A percentile compares a stretch with the other conserved stretches of the same genome.
phyloP scores from a whole-genome alignment of 2,797 vertebrate genomes.

The Sebastes cheni region DNA sequence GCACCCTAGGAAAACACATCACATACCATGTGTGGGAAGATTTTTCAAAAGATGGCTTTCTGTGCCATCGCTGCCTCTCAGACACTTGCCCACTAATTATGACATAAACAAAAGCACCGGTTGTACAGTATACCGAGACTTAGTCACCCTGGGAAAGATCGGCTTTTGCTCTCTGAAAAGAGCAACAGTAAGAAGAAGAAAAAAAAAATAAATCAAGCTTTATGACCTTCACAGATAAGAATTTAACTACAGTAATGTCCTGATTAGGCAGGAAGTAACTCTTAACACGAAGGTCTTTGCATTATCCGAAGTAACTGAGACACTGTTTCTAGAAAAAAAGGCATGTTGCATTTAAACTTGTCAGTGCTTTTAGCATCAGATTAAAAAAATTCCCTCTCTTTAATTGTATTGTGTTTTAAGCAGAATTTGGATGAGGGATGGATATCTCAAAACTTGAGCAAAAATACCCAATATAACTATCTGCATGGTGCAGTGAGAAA shows the following conservation, averaged over 20 bases:
- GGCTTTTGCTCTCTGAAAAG: not conserved
- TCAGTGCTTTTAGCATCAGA: not conserved
- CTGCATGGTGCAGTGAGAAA: not conserved
- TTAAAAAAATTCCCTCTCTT: not conserved
- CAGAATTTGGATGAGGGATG: not conserved
- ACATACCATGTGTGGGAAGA: conserved; percentile 25
- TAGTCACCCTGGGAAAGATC: not conserved
- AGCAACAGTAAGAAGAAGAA: not conserved
- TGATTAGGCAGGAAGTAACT: not conserved
- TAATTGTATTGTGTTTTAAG: not conserved
- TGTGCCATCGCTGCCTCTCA: conserved; percentile 25
- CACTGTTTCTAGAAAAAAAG: not conserved
- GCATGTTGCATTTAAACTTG: not conserved
- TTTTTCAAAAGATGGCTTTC: conserved; percentile 32
- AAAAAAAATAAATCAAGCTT: not conserved
- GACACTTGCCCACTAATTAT: conserved; percentile 30
- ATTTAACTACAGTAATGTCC: not conserved
- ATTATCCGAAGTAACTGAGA: not conserved
- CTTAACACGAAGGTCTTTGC: not conserved
- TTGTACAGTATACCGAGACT: conserved; percentile 9
- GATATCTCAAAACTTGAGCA: not conserved
- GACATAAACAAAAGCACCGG: conserved; percentile 28
- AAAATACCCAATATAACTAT: not conserved
- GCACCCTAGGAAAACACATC: conserved; percentile 14
- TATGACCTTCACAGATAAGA: not conserved